Evolutionary conservation across 92 coral and sea anemone species (phyloP).

Genomic region (Phymanthus crucifer): DNA sequence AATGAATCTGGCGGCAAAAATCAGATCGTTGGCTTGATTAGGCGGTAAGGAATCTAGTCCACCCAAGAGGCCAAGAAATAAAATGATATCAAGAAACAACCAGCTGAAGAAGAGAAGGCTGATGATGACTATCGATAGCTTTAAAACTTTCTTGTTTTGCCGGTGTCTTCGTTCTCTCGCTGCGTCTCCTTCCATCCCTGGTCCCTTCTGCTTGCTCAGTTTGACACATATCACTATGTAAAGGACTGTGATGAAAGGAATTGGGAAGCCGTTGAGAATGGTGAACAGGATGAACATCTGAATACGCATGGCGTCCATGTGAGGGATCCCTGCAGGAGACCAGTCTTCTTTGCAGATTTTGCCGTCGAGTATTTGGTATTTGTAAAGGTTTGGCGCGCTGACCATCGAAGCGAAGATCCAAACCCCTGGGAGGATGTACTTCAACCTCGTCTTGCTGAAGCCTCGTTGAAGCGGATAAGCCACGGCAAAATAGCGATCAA

Average conservation of each 20-base stretch:
- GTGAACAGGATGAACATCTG: constrained; percentile 3
- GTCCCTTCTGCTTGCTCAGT: background rate
- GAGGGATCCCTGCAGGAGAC: background rate
- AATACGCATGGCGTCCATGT: background rate
- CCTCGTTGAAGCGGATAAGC: constrained; percentile 1
- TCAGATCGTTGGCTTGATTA: background rate
- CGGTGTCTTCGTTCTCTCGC: background rate
- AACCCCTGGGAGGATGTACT: constrained; percentile 10
- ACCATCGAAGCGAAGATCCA: constrained; percentile 8
- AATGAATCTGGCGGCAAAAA: constrained; percentile 12
- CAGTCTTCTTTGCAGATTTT: background rate
- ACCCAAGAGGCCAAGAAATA: background rate
- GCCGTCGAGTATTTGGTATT: background rate
- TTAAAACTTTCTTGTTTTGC: constrained; percentile 14
- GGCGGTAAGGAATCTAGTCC: background rate
- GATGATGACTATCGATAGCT: constrained; percentile 3
- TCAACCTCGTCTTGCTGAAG: constrained; percentile 2
- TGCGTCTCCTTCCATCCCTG: background rate
- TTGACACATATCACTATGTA: background rate
- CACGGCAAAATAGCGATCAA: constrained; percentile 23
- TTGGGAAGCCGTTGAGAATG: constrained; percentile 10
- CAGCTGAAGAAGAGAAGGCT: constrained; percentile 13
- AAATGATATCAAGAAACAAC: constrained; percentile 12
- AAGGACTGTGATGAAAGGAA: background rate
- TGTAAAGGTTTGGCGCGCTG: background rate